Evolutionary conservation across 2,797 vertebrate species (phyloP), one percentile per base, ranked within the genome.

Genomic region (Fistularia commersonii): DNA sequence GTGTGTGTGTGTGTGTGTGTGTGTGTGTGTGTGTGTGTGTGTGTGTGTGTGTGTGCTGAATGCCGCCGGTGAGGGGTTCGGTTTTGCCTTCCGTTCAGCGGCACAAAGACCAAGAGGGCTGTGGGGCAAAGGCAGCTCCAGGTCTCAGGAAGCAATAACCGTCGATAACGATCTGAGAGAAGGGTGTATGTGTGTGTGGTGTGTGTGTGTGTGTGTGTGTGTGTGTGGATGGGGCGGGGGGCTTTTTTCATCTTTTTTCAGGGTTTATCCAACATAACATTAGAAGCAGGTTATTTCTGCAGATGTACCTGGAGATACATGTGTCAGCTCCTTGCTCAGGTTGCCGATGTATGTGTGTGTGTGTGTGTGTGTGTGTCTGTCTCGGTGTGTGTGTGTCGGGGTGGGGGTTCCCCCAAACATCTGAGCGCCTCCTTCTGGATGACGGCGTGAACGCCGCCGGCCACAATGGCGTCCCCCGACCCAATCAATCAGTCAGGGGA

Each of bases 131-230:
- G 61, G 64, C 70, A 66, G 68, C 74, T 70, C 71, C 72, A 66
- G 76, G 76, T 79, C 70, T 79, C 72, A 80, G 84, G 83, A 85
- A 88, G 80, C 75, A 87, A 84, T 86, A 85, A 85, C 74, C 74
- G 65, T 41, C 7, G 84, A 86, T 83, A 87, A 83, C 51, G 64
- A 86, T 82, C 79, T 73, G 69, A 78, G 74, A 55, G 54, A 67
- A 75, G 65, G 69, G 60, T 68, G 65, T 60, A 63, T 61, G 57
- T 54, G 31, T 61, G 61, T 34, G 52, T 64, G 54, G 57, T 54
- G 45, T 52, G 65, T 45, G 54, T n/a, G n/a, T n/a, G n/a, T n/a
- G n/a, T n/a, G n/a, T n/a, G n/a, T n/a, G n/a, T n/a, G n/a, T n/a
- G n/a, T n/a, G n/a, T n/a, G n/a, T n/a, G n/a, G n/a, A n/a, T n/a